Conservation (phyloP, 2,113 vertebrate species). For the Leptobrachium leishanense region DNA sequence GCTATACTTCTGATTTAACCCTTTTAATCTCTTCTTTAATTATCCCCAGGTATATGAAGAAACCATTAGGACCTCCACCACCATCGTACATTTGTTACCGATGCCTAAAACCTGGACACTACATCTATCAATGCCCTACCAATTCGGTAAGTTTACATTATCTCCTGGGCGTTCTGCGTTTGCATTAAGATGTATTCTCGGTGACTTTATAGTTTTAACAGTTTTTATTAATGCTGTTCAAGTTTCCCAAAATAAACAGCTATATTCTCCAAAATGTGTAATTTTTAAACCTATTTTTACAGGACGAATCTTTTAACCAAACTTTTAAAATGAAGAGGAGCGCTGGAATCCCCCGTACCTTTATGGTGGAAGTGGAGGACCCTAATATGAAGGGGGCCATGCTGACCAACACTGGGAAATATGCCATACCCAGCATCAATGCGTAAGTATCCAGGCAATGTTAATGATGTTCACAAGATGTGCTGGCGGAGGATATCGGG, state of each 20-base stretch:
- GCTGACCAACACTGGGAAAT: conserved; percentile 93
- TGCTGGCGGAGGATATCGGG: rapidly evolving
- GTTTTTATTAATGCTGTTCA: too few species aligned
- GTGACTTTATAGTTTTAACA: too few species aligned
- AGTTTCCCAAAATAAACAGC: too few species aligned
- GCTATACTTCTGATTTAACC: neutral
- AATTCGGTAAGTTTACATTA: conserved; percentile 77
- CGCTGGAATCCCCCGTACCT: conserved; percentile 94
- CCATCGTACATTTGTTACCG: conserved; percentile 92
- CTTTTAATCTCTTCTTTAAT: conserved; percentile 20
- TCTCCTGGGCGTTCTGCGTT: too few species aligned
- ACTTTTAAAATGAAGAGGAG: conserved; percentile 91
- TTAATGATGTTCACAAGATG: neutral
- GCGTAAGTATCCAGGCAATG: conserved; percentile 79
- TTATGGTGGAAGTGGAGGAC: conserved; percentile 96
- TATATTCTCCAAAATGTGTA: too few species aligned
- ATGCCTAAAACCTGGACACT: conserved; percentile 91
- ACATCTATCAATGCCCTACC: conserved; percentile 92
- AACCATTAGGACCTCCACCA: conserved; percentile 78
- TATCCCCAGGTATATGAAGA: conserved; percentile 85
- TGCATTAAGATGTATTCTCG: too few species aligned
- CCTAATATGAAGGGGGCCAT: conserved; percentile 94
- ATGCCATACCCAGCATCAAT: conserved; percentile 90
- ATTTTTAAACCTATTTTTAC: too few species aligned
- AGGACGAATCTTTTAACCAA: conserved; percentile 91